phyloP scores from a whole-genome alignment of 2,113 vertebrate species.

The Perca schrenkii region DNA sequence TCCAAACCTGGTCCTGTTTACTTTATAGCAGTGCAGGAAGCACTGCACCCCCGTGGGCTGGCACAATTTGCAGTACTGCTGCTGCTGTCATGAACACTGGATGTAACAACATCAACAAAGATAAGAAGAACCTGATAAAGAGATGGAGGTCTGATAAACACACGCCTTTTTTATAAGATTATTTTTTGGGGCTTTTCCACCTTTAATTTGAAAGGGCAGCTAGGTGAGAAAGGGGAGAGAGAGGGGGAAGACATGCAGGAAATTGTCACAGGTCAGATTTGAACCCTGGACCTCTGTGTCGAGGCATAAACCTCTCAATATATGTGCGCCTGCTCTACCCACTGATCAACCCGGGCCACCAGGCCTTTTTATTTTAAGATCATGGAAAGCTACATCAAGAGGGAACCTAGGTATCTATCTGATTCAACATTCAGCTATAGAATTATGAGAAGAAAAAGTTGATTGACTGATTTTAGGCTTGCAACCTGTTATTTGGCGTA shows the following conservation, averaged over 20 bases:
- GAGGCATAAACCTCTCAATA: too few species aligned
- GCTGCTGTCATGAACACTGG: neutral
- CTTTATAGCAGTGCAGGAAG: slow-evolving; percentile 61
- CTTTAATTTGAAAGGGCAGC: too few species aligned
- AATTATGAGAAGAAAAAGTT: neutral
- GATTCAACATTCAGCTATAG: neutral
- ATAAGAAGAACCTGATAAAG: slow-evolving; percentile 32
- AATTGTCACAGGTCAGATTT: too few species aligned
- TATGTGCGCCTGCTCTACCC: too few species aligned
- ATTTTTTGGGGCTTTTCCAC: too few species aligned
- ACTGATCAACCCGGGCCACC: too few species aligned
- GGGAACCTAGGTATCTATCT: neutral
- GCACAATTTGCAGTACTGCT: slow-evolving; percentile 21
- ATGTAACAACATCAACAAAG: slow-evolving; percentile 12
- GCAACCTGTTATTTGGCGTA: neutral
- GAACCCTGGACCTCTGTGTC: too few species aligned
- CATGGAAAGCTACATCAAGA: too few species aligned
- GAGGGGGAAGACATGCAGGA: too few species aligned
- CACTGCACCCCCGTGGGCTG: slow-evolving; percentile 9
- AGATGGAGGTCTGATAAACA: slow-evolving; percentile 1
- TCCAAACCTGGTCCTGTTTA: slow-evolving; percentile 67
- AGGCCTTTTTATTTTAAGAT: neutral
- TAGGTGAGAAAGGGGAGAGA: too few species aligned
- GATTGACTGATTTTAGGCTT: neutral
- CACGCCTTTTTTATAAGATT: neutral